These are phyloP conservation scores for Saguinus midas DNA, from an alignment of 2,113 vertebrate species.

Conservation along the genomic window DNA sequence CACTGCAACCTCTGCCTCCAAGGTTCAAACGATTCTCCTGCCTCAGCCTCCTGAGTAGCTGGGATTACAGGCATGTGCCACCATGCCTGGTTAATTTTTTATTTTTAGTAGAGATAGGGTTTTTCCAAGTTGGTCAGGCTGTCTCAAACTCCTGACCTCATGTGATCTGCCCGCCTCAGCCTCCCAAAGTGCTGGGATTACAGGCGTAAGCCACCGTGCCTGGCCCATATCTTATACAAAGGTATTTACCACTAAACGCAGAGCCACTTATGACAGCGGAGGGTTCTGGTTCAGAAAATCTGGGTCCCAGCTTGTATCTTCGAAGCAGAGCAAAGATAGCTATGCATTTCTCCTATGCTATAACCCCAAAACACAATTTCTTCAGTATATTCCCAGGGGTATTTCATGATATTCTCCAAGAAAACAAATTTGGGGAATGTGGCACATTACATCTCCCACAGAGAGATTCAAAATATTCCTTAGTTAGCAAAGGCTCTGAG, in stretches of 20 bases:
- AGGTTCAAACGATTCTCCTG: too few relatives aligned
- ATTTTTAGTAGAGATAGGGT: too few relatives aligned
- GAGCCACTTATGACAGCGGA: accelerated
- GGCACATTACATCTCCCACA: neutral
- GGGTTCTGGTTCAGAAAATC: neutral
- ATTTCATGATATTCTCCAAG: neutral
- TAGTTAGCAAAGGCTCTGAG: constrained; percentile 15
- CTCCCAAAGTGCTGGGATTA: too few relatives aligned
- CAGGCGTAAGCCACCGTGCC: too few relatives aligned
- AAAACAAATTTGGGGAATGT: neutral
- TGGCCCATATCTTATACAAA: neutral
- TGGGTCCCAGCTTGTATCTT: neutral
- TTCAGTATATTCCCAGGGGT: neutral
- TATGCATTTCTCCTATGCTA: neutral
- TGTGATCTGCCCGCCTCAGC: too few relatives aligned
- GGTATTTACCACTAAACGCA: neutral
- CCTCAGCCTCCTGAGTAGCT: too few relatives aligned
- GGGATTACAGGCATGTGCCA: too few relatives aligned
- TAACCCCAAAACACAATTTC: neutral
- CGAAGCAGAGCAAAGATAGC: neutral
- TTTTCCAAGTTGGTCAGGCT: too few relatives aligned
- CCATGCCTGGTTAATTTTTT: too few relatives aligned
- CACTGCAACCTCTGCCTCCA: too few relatives aligned
- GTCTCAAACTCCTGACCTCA: too few relatives aligned
- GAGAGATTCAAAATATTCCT: neutral